phyloP scores from a whole-genome alignment of 2,113 vertebrate species.

The Ibidorhyncha struthersii region DNA sequence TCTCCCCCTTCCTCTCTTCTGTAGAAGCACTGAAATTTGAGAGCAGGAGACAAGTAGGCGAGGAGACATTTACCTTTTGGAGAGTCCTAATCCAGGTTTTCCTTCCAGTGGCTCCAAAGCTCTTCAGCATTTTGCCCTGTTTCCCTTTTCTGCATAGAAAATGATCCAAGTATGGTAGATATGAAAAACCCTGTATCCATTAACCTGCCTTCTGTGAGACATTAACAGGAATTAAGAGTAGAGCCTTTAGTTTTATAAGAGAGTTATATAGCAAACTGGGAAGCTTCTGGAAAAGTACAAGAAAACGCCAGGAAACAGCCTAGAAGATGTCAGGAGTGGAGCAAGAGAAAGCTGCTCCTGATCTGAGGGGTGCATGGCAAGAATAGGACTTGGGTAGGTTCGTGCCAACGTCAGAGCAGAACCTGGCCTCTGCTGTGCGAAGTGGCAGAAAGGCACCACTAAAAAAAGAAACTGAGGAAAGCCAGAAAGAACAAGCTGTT shows the following conservation, averaged over 20 bases:
- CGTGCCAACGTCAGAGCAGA: neutral
- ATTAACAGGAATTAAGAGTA: neutral
- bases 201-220: neutral
- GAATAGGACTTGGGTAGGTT: neutral
- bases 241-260: neutral
- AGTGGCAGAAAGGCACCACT: neutral
- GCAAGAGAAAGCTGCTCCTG: neutral
- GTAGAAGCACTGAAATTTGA: neutral
- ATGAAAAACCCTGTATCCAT: neutral
- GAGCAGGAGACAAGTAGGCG: neutral
- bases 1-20: neutral
- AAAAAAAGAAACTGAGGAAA: constrained; percentile 51
- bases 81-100: neutral
- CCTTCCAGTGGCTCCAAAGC: neutral
- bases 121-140: neutral
- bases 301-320: neutral
- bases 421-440: neutral
- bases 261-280: neutral
- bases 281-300: neutral
- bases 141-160: neutral
- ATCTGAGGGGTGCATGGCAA: neutral
- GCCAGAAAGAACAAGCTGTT: constrained; percentile 38
- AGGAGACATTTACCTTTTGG: neutral
- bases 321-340: neutral
- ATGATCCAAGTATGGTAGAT: neutral